These are phyloP conservation scores for Agonopterix heracliana DNA, from an alignment of 2,888 invertebrate genomes.

Conservation along the genomic window DNA sequence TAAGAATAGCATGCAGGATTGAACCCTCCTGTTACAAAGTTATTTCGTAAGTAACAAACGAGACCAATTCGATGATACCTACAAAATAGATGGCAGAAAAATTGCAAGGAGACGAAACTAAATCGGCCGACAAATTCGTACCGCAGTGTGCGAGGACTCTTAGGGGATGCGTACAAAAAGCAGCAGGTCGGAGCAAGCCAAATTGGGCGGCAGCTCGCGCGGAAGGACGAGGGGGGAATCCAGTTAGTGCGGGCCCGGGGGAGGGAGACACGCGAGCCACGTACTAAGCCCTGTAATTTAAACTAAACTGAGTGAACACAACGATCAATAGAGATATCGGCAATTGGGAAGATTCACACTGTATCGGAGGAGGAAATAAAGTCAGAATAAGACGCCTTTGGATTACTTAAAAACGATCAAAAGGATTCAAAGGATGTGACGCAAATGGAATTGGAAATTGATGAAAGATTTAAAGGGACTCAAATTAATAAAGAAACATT, in stretches of 20 bases:
- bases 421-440: no score
- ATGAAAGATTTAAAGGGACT: no score
- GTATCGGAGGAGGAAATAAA: neutral
- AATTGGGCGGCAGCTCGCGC: slow-evolving; percentile 52
- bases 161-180: slow-evolving; percentile 52
- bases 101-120: no score
- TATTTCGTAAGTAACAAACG: no score
- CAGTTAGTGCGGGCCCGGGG: slow-evolving; percentile 10
- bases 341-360: slow-evolving; percentile 3
- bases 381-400: neutral
- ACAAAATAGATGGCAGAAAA: no score
- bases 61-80: no score
- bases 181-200: slow-evolving; percentile 39
- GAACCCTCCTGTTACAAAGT: no score
- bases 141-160: neutral
- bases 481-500: neutral
- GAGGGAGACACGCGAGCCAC: slow-evolving; percentile 13
- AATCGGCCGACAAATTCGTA: neutral
- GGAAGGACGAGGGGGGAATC: slow-evolving; percentile 35
- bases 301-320: slow-evolving; percentile 39
- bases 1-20: no score
- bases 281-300: slow-evolving; percentile 32
- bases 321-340: slow-evolving; percentile 14
- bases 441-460: no score
- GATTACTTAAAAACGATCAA: no score